Conservation (phyloP, 2,888 invertebrate species). For the Lepidochrysops patricia region DNA sequence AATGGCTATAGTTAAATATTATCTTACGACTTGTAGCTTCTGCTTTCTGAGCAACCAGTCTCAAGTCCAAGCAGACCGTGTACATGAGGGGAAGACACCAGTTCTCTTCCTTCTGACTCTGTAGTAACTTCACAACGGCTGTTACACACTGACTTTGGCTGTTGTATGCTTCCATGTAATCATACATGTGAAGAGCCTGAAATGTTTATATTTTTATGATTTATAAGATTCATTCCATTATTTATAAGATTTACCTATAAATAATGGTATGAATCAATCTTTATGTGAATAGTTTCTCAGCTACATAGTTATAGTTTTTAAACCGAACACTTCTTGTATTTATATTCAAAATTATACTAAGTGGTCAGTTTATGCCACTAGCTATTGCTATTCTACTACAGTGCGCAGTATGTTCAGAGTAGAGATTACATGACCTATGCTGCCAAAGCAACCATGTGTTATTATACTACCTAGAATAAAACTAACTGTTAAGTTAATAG, state of each 20-base stretch:
- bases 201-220: conserved; percentile 22
- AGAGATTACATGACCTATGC: no score
- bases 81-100: conserved; percentile 98
- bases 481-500: no score
- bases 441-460: no score
- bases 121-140: conserved; percentile 86
- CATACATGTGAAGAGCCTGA: conserved; percentile 55
- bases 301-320: no score
- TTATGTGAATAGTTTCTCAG: no score
- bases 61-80: conserved; percentile 88
- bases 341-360: no score
- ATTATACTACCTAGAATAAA: neutral
- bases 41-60: conserved; percentile 87
- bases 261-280: no score
- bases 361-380: no score
- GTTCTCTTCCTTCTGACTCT: conserved; percentile 93
- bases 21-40: conserved; percentile 67
- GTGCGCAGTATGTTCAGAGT: no score
- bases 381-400: no score
- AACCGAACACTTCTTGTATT: no score
- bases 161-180: conserved; percentile 81
- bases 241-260: neutral
- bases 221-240: neutral
- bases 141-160: conserved; percentile 86
- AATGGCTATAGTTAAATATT: no score